These are phyloP conservation scores for Ailuropoda melanoleuca DNA, from an alignment of 2,113 vertebrate species.

Conservation along the genomic window DNA sequence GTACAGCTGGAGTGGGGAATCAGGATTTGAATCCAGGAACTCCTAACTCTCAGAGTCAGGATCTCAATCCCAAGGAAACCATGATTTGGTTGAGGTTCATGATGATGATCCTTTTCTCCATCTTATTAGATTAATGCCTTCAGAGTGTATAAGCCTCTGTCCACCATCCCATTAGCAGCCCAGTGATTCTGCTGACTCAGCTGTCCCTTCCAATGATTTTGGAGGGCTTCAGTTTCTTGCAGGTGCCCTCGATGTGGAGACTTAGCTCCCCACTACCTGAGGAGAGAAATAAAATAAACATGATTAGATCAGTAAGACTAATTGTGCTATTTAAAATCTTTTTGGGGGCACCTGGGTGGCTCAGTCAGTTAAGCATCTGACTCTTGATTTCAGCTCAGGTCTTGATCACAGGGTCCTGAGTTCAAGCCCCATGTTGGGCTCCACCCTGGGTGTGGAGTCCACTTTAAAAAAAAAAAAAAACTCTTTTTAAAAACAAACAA, in stretches of 20 bases:
- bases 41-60: background rate
- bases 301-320: slow-evolving; percentile 49
- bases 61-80: background rate
- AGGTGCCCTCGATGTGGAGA: slow-evolving; percentile 17
- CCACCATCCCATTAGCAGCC: background rate
- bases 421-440: background rate
- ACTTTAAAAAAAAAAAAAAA: background rate
- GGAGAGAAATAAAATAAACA: slow-evolving; percentile 52
- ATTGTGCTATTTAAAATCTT: slow-evolving; percentile 30
- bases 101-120: background rate
- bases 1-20: background rate
- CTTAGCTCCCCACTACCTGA: slow-evolving; percentile 52
- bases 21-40: background rate
- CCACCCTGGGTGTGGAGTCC: background rate
- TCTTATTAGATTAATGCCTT: background rate
- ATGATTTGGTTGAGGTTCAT: background rate
- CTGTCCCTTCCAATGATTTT: slow-evolving; percentile 28
- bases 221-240: slow-evolving; percentile 1
- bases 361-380: background rate
- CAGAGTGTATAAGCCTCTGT: background rate
- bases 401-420: background rate
- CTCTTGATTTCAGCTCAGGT: background rate
- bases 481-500: no score
- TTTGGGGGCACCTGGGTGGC: background rate
- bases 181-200: background rate